A percentile compares a stretch with the other conserved stretches of the same genome.
phyloP scores from a whole-genome alignment of 1,140 invertebrate genomes.

The Cyphomyrmex costatus region DNA sequence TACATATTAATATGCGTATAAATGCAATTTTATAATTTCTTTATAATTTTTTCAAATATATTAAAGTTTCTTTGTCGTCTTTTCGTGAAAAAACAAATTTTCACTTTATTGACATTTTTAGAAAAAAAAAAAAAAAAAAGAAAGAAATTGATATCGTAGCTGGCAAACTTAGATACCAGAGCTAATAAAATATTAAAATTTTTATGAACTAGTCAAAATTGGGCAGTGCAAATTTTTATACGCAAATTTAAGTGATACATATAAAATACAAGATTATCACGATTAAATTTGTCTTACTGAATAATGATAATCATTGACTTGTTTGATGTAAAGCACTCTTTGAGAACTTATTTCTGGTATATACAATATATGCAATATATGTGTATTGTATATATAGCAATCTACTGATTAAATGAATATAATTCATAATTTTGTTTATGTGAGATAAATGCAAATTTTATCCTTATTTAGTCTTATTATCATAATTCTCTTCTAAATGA shows the following conservation, averaged over 20 bases:
- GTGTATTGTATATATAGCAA: not conserved
- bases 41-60: slow-evolving; percentile 4
- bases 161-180: slow-evolving; percentile 2
- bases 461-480: slow-evolving; percentile 66
- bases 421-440: slow-evolving; percentile 39
- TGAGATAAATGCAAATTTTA: slow-evolving; percentile 47
- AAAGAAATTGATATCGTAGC: not conserved
- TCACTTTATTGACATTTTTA: not conserved
- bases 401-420: not conserved
- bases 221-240: slow-evolving; percentile 49
- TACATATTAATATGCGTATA: slow-evolving; percentile 52
- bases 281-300: slow-evolving; percentile 17
- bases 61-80: not conserved
- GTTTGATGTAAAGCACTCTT: slow-evolving; percentile 46
- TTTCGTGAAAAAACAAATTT: slow-evolving; percentile 27
- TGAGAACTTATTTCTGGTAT: slow-evolving; percentile 35
- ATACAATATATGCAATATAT: slow-evolving; percentile 31
- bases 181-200: slow-evolving; percentile 19
- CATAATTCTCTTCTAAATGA: slow-evolving; percentile 54
- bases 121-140: not conserved
- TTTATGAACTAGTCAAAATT: slow-evolving; percentile 43
- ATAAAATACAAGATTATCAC: slow-evolving; percentile 40
- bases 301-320: slow-evolving; percentile 45
- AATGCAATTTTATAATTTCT: slow-evolving; percentile 41
- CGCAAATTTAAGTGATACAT: slow-evolving; percentile 23